phyloP scores from a whole-genome alignment of 2,113 vertebrate species.

The Pseudorectes ferrugineus region DNA sequence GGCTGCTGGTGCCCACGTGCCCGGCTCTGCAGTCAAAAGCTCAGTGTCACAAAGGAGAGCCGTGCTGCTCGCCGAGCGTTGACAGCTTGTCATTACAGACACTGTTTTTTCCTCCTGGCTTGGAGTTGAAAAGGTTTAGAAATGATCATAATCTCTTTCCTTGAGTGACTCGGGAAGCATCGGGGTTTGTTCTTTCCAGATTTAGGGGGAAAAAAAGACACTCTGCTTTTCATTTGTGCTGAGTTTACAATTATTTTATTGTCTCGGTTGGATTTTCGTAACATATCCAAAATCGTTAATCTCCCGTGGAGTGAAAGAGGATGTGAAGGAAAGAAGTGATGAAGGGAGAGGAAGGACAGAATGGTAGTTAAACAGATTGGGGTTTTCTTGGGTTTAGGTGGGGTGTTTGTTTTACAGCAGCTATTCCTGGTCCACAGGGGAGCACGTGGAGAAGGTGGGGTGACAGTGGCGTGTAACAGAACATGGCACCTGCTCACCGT shows the following conservation, averaged over 20 bases:
- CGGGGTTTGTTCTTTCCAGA: background rate
- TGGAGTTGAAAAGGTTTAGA: background rate
- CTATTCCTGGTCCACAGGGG: background rate
- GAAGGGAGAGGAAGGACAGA: background rate
- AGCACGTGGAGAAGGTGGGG: background rate
- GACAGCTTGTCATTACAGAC: background rate
- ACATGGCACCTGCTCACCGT: background rate
- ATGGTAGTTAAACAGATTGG: background rate
- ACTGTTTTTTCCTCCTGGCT: background rate
- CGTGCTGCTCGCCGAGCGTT: accelerated
- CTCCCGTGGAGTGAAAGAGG: background rate
- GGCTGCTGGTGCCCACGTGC: background rate
- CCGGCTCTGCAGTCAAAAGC: background rate
- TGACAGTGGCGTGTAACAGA: accelerated
- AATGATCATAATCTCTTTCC: background rate
- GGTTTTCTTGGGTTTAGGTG: background rate
- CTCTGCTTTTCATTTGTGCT: background rate
- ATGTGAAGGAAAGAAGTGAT: background rate
- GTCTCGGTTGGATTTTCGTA: accelerated
- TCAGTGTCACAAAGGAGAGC: background rate
- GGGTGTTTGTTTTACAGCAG: background rate
- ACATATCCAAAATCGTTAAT: background rate
- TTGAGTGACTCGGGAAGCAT: accelerated
- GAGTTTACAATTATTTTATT: background rate
- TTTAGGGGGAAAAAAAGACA: background rate